Evolutionary conservation across 2,888 invertebrate genomes (phyloP).

Genomic region (Trachelus iudaicus): DNA sequence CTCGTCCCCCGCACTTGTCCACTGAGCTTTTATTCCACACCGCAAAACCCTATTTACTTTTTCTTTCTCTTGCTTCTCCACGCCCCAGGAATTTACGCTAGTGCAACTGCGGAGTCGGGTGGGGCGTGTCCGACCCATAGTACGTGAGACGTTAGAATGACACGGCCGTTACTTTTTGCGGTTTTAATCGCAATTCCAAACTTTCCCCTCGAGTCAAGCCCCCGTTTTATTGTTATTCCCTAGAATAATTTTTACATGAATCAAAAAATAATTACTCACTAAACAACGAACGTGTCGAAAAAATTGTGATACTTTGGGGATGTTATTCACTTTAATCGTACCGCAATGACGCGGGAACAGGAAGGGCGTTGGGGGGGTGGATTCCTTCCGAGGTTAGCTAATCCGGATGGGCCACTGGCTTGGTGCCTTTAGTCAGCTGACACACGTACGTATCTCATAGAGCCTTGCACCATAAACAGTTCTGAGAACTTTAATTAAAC

Average conservation of each 20-base stretch:
- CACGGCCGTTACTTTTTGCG: not conserved
- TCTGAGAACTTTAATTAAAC: slow-evolving; percentile 47
- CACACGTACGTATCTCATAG: slow-evolving; percentile 20
- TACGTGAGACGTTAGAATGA: not conserved
- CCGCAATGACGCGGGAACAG: not conserved
- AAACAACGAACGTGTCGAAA: not conserved
- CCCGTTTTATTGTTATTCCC: not conserved
- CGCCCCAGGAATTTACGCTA: not conserved
- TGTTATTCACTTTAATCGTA: not conserved
- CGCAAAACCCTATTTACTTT: not conserved
- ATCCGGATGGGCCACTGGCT: not conserved
- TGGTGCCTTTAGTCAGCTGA: not conserved
- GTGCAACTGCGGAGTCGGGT: not conserved
- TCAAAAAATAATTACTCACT: not conserved
- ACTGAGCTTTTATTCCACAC: not conserved
- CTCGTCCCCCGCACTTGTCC: not conserved
- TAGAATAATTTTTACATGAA: not conserved
- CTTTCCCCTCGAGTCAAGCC: not conserved
- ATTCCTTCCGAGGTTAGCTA: not conserved
- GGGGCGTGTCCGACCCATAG: too few species aligned
- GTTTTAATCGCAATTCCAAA: not conserved
- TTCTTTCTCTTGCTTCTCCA: not conserved
- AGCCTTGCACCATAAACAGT: slow-evolving; percentile 38
- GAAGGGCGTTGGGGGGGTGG: not conserved
- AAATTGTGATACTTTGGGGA: not conserved